Base-by-base conservation (phyloP, 2,888 invertebrate genomes). In the Tetropium fuscum region DNA sequence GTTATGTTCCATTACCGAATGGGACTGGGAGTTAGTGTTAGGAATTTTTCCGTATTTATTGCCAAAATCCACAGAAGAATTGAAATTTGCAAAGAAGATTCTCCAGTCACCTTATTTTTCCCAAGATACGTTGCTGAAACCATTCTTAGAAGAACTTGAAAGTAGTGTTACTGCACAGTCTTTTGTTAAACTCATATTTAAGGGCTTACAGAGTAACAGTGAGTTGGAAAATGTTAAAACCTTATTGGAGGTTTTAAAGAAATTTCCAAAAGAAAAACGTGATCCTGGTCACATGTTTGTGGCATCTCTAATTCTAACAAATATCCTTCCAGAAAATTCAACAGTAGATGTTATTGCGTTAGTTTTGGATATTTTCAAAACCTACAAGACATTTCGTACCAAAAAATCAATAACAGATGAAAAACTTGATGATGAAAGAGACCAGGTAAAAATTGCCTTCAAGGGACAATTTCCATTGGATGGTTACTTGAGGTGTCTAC, bases 11-110 rank as follows among this genome's bases (percentile, higher is more conserved):
- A 59, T 64, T 15, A 67, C 53, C 13, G 41, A 62, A n/a, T 84
- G 86, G 2, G 86, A 88, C 68, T 84, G 86, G 47, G 83, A 84
- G 61, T 84, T 86, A 2, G 83, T 90, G 43, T 75, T 89, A 25
- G 82, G 85, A 0, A 78, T 90, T 15, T 76, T 89, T 19, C 90
- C 90, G 7, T 87, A 86, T 73, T 74, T 91, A 3, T 87, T 90
- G 65, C 88, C 90, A 0, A 72, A 77, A 41, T 80, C 84, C 59
- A 66, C 80, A 1, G 69, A 74, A 1, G 84, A 84, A 63, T 72
- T 83, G 0, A 65, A 69, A 0, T 77, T 83, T 43, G 78, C 85
- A 0, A 79, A 81, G 67, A 75, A 81, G 48, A 78, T 86, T 13
- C 64, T 87, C 5, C 45, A 73, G 2, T 81, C 83, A 0, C 71